These are phyloP conservation scores for Synanthedon myopaeformis DNA, from an alignment of 2,888 invertebrate genomes.

Conservation along the genomic window DNA sequence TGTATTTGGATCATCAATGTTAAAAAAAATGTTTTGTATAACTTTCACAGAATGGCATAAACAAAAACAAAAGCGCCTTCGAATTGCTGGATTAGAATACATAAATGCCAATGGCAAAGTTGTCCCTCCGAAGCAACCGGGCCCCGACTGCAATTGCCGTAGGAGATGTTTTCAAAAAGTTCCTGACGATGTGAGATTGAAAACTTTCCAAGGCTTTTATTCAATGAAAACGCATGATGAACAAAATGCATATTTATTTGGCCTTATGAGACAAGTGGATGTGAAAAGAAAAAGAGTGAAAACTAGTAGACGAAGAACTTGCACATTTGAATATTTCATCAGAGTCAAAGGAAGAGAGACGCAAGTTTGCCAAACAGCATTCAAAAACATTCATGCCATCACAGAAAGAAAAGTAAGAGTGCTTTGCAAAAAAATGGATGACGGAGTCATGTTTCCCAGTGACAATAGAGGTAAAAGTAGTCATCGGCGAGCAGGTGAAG, in stretches of 20 bases:
- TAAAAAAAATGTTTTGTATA: not conserved
- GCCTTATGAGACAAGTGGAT: slow-evolving; percentile 69
- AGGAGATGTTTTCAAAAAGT: slow-evolving; percentile 65
- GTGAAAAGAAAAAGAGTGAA: slow-evolving; percentile 69
- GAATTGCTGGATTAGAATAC: slow-evolving; percentile 68
- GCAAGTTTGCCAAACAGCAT: slow-evolving; percentile 70
- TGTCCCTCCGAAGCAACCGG: slow-evolving; percentile 67
- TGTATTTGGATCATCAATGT: not conserved
- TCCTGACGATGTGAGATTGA: slow-evolving; percentile 57
- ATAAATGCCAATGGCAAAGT: slow-evolving; percentile 69
- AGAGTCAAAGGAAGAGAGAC: slow-evolving; percentile 67
- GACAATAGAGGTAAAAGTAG: slow-evolving; percentile 69
- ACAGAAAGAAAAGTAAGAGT: slow-evolving; percentile 70
- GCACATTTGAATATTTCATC: slow-evolving; percentile 69
- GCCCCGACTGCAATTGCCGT: slow-evolving; percentile 66
- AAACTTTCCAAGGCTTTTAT: slow-evolving; percentile 69
- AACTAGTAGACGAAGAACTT: slow-evolving; percentile 63
- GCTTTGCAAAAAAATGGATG: slow-evolving; percentile 70
- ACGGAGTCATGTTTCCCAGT: slow-evolving; percentile 69
- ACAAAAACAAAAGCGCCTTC: slow-evolving; percentile 67
- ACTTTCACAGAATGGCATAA: slow-evolving; percentile 68
- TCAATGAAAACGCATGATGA: slow-evolving; percentile 70
- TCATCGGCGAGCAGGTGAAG: slow-evolving; percentile 61
- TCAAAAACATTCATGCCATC: slow-evolving; percentile 70
- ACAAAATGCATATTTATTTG: slow-evolving; percentile 71